A percentile compares a stretch with the other conserved stretches of the same genome.
Evolutionary conservation across 2,888 invertebrate genomes (phyloP).

Genomic region (Volucella inflata): DNA sequence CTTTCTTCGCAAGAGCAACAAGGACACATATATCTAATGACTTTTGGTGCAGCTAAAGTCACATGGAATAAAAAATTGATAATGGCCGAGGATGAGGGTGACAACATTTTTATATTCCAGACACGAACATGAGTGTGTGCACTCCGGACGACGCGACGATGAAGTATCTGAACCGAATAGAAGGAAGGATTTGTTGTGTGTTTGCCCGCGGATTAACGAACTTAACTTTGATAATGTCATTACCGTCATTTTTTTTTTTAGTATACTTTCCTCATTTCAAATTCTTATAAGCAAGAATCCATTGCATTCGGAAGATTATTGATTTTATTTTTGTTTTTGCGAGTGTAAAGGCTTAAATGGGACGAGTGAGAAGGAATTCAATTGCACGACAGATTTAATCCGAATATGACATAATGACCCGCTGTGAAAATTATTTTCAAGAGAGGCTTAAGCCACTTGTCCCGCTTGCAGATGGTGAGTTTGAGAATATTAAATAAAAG

Average conservation of each 20-base stretch:
- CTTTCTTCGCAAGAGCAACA: conserved; percentile 26
- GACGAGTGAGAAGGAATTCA: conserved; percentile 8
- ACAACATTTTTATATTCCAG: conserved; percentile 61
- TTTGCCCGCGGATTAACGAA: conserved; percentile 62
- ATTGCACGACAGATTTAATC: conserved; percentile 15
- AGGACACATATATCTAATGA: conserved; percentile 32
- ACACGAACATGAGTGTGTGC: conserved; percentile 58
- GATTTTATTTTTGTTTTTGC: conserved; percentile 37
- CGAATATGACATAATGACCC: conserved; percentile 36
- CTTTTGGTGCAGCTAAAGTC: conserved; percentile 14
- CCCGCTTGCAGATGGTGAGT: neutral
- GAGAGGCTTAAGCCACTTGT: neutral
- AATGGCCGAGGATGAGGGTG: conserved; percentile 60
- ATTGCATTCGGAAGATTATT: neutral
- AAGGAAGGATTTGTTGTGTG: conserved; percentile 44
- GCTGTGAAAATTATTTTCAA: conserved; percentile 5
- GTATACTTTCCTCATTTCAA: conserved; percentile 7
- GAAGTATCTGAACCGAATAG: no score
- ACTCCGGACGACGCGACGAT: conserved; percentile 4
- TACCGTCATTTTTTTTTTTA: conserved; percentile 16
- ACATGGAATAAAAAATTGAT: conserved; percentile 27
- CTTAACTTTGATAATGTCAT: conserved; percentile 71
- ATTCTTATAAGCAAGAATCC: conserved; percentile 50
- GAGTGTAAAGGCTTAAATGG: neutral
- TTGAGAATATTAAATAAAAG: neutral